Base-by-base conservation (phyloP, 2,797 vertebrate genomes). In the Bradypodion pumilum region DNA sequence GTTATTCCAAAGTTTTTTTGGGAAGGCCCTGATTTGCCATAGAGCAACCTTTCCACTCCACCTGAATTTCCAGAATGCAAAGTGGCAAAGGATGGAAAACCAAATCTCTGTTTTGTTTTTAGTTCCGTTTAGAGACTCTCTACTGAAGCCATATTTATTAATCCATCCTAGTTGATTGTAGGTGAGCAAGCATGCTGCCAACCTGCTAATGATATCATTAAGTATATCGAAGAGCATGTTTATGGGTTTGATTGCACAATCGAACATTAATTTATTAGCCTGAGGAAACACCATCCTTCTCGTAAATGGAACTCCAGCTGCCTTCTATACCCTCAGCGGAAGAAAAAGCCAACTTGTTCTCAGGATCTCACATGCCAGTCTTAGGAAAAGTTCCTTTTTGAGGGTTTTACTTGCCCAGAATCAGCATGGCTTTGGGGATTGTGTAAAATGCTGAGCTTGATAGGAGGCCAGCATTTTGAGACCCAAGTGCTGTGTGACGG, bases 231-330 rank as follows among this genome's bases (percentile, higher is more conserved):
- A 37, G 52, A 75, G 63, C 2, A 1, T 15, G 16, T 23, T 59
- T 76, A 52, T 81, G 35, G 40, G 42, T 70, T 35, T 69, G 56
- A 70, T 63, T 70, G 65, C 56, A 37, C 60, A 74, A 81, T 85
- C 75, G 76, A 68, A 69, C 69, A 76, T 76, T 76, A 49, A 69
- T 85, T 62, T 49, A 59, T 75, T 75, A 49, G 46, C 78, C 78
- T 70, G 78, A 49, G 65, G 72, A 80, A 74, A 59, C 37, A 44
- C 16, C 9, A 1, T 9, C 21, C 63, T 69, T 46, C 46, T 40
- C 75, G 5, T 16, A 37, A 69, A 70, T 8, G 16, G 16, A 76
- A 75, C 40, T 40, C 44, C n/a, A 27, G 35, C 16, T n/a, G 35
- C 23, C 16, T 59, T 60, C 82, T 40, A 32, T 37, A 44, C 37